A percentile compares a stretch with the other conserved stretches of the same genome.
Evolutionary conservation across 2,797 vertebrate genomes (phyloP).

Genomic region (Oryzias sinensis): DNA sequence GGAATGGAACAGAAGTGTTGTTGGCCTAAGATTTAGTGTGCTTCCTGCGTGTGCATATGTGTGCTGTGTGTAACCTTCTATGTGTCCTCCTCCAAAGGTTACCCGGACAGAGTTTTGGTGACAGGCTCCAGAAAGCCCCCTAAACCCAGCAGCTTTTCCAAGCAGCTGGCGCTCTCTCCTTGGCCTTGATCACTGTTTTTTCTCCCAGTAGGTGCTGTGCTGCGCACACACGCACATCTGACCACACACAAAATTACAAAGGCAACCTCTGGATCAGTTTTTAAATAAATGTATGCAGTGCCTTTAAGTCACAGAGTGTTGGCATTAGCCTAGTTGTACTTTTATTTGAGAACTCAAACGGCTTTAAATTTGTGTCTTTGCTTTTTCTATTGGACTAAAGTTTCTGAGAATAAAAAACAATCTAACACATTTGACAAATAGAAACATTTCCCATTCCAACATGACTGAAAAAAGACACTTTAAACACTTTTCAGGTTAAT

Average conservation of each 20-base stretch:
- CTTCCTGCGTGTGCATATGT: constrained; percentile 2
- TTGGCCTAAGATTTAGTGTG: constrained; percentile 16
- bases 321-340: too few species aligned
- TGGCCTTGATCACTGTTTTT: constrained; percentile 56
- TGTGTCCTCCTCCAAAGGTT: constrained; percentile 57
- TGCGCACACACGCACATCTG: constrained; percentile 12
- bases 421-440: neutral
- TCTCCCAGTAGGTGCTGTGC: constrained; percentile 29
- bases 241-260: constrained; percentile 3
- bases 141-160: constrained; percentile 71
- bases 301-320: constrained; percentile 2
- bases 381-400: constrained; percentile 6
- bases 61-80: constrained; percentile 14
- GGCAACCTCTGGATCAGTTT: constrained; percentile 18
- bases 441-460: too few species aligned
- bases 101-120: constrained; percentile 60
- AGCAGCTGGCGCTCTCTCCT: constrained; percentile 73
- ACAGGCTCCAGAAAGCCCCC: constrained; percentile 70
- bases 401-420: constrained; percentile 1
- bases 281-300: constrained; percentile 16
- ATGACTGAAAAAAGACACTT: too few species aligned
- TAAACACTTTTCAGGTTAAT: too few species aligned
- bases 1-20: constrained; percentile 9
- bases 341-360: too few species aligned
- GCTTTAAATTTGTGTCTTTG: neutral